Evolutionary conservation across 2,888 invertebrate species (phyloP), one percentile per base, ranked within the genome.

Genomic region (Dorcus parallelipipedus): DNA sequence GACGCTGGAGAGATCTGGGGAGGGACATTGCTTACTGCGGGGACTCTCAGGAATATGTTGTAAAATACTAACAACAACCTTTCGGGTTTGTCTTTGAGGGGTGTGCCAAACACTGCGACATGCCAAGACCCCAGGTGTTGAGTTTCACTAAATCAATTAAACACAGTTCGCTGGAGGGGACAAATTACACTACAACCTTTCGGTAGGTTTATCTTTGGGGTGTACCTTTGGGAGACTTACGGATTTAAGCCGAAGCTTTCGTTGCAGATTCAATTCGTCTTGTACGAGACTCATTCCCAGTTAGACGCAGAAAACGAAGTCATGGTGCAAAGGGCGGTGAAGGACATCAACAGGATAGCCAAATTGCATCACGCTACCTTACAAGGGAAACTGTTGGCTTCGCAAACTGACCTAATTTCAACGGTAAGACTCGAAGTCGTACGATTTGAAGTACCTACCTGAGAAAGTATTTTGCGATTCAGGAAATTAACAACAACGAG

Each of bases 251-350:
- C 2, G 20, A 3, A 20, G 20, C 3, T 20, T 20, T 20, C 42
- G 45, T 73, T 74, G 54, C 67, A 87, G 86, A 86, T 92, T 23
- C 93, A 93, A 72, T 82, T 92, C 61, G 84, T 92, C 9, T 76
- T 93, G 38, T 93, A 93, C 69, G 91, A 91, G 73, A 91, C 91
- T 0, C 91, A 93, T 77, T 91, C 91, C 0, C 84, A 89, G 52
- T 78, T 91, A 43, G 84, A 84, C 39, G 84, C 86, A 0, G 93
- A 93, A 76, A 93, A 93, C 64, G 81, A 82, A 43, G 86, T 85
- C 23, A 90, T 92, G 85, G 85, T 90, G 14, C 78, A 83, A 0
- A 82, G 84, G 43, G 86, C 87, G 0, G 81, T 91, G 0, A 82
- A 86, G 0, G 86, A 88, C 67, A 86, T 90, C 0, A 93, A 93